Evolutionary conservation across 2,888 invertebrate genomes (phyloP).

Genomic region (Ochlodes sylvanus): DNA sequence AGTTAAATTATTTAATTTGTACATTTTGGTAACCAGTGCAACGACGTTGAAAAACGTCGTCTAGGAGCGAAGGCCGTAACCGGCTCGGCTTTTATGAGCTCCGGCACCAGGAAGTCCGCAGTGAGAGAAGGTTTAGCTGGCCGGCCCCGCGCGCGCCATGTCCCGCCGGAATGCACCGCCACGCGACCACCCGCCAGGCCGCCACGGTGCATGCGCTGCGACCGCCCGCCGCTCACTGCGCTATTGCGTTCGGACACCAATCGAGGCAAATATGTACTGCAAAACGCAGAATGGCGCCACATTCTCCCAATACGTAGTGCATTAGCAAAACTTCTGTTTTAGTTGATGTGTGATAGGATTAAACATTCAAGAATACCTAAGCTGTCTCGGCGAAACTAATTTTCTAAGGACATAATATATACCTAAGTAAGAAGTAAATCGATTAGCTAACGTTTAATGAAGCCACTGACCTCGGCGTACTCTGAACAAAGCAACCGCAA

Average conservation of each 20-base stretch:
- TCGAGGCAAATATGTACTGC: constrained; percentile 50
- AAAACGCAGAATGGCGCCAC: constrained; percentile 52
- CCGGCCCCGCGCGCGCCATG: constrained; percentile 59
- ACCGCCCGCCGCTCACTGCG: neutral
- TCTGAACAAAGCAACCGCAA: constrained; percentile 70
- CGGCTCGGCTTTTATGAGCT: neutral
- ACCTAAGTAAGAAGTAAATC: constrained; percentile 52
- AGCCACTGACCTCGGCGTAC: constrained; percentile 75
- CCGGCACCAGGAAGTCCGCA: constrained; percentile 65
- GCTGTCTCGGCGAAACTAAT: constrained; percentile 43
- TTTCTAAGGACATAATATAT: constrained; percentile 57
- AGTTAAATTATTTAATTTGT: no score
- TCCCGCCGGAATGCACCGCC: constrained; percentile 27
- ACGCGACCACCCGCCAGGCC: no score
- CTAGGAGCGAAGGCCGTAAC: no score
- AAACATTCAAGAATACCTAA: neutral
- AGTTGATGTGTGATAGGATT: no score
- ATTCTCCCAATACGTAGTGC: constrained; percentile 60
- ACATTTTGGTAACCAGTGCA: no score
- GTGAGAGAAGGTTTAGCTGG: constrained; percentile 59
- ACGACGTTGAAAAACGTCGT: no score
- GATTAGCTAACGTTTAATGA: constrained; percentile 74
- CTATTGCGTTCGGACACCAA: constrained; percentile 19
- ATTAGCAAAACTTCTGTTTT: neutral
- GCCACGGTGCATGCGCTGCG: neutral